Evolutionary conservation across 2,888 invertebrate species (phyloP), one percentile per base, ranked within the genome.

Genomic region (Lottia scabra): DNA sequence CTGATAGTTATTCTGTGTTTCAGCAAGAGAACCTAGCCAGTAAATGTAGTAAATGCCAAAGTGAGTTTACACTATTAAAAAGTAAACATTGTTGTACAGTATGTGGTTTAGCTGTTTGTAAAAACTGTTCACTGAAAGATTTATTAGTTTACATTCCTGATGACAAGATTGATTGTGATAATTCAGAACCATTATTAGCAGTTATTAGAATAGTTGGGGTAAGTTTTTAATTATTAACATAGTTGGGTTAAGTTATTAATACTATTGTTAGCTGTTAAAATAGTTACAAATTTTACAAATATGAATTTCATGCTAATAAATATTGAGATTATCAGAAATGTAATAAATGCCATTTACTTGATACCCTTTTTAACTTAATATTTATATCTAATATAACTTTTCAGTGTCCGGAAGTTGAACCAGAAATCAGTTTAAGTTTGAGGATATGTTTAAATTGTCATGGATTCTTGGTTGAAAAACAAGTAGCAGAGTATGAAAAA

Each of bases 321-420:
- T n/a, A n/a, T n/a, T n/a, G n/a, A n/a, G n/a, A n/a, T n/a, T n/a
- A n/a, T n/a, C n/a, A n/a, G n/a, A n/a, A n/a, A n/a, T n/a, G n/a
- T n/a, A n/a, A n/a, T n/a, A n/a, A n/a, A n/a, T n/a, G n/a, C n/a
- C n/a, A n/a, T n/a, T n/a, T n/a, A n/a, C n/a, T n/a, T n/a, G n/a
- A n/a, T n/a, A n/a, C n/a, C n/a, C n/a, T n/a, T n/a, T n/a, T n/a
- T n/a, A n/a, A n/a, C n/a, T n/a, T n/a, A n/a, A n/a, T n/a, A n/a
- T n/a, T n/a, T n/a, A n/a, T n/a, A n/a, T n/a, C n/a, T n/a, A n/a
- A n/a, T n/a, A n/a, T n/a, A n/a, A n/a, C n/a, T 48, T 45, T 69
- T 23, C 71, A 86, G 86, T 81, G 84, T 75, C 86, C 85, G 8
- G 80, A 80, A 12, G 80, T 80, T n/a, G 84, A 86, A 45, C 86